Evolutionary conservation across 2,888 invertebrate genomes (phyloP).

Genomic region (Drosophila infuscata): DNA sequence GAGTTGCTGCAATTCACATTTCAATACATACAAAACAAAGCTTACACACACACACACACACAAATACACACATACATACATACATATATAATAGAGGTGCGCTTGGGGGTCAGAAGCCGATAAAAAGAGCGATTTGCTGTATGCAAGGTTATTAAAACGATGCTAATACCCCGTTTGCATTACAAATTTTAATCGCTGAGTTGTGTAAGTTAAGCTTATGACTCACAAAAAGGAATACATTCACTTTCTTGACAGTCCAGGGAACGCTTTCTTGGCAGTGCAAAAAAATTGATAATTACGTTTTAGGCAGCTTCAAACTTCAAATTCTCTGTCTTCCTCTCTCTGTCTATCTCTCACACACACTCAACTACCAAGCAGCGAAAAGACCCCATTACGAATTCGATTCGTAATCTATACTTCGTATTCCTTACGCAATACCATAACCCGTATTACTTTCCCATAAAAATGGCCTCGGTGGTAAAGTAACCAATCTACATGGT

Average conservation of each 20-base stretch:
- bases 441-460: background rate
- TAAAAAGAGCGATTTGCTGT: background rate
- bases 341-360: background rate
- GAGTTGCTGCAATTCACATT: slow-evolving; percentile 27
- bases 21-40: background rate
- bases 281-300: too few species aligned
- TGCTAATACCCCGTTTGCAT: background rate
- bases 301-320: background rate
- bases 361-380: background rate
- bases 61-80: background rate
- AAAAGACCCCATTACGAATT: background rate
- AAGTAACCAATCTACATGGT: background rate
- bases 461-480: background rate
- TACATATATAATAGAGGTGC: background rate
- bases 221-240: background rate
- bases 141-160: slow-evolving; percentile 1
- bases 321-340: background rate
- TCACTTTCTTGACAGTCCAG: too few species aligned
- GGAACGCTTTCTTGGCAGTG: too few species aligned
- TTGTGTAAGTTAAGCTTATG: background rate
- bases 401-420: background rate
- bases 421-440: background rate
- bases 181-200: background rate
- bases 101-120: slow-evolving; percentile 11
- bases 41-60: slow-evolving; percentile 2